Base-by-base conservation (phyloP, 2,797 vertebrate genomes). In the Helostoma temminkii region DNA sequence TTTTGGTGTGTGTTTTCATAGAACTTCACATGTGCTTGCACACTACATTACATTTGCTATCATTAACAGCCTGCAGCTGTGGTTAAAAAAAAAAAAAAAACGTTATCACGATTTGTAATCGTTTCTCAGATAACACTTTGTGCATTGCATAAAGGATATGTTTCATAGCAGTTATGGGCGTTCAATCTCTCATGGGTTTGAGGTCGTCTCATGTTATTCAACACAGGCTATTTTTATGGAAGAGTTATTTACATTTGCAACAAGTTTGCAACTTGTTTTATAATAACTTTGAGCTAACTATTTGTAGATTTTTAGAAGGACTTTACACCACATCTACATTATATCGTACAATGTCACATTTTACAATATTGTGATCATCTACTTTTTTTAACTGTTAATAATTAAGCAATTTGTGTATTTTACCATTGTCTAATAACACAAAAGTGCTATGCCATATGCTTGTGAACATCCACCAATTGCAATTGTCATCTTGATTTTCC, bases 31-130 rank as follows among this genome's bases (percentile, higher is more conserved):
- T 58, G 56, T 59, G 61, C 57, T 9, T 14, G 9, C 45, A 77
- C 76, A 79, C 56, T 36, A 8, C 30, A 21, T 26, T 63, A 58
- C 42, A 36, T 76, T 74, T 66, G 41, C 52, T 56, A 14, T 71
- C 64, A 70, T 78, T 78, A 82, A 63, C 76, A 73, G 72, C 62
- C 69, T 52, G 61, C 85, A 84, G 83, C 85, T 87, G 85, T 71
- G 78, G 71, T 48, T 81, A 73, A 50, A 61, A 60, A 82, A 74
- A 86, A 67, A 73, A 50, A 61, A 60, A 82, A 74, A 86, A 67
- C 69, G 70, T 74, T 83, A 88, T 86, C 84, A 28, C 58, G 47
- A 50, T 85, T 61, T 82, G 64, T 78, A 69, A 83, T 89, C 53
- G 37, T 76, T 71, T 80, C 64, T 86, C 65, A 52, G 53, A 80